phyloP scores from a whole-genome alignment of 2,797 vertebrate species.

The Sebastes minor region DNA sequence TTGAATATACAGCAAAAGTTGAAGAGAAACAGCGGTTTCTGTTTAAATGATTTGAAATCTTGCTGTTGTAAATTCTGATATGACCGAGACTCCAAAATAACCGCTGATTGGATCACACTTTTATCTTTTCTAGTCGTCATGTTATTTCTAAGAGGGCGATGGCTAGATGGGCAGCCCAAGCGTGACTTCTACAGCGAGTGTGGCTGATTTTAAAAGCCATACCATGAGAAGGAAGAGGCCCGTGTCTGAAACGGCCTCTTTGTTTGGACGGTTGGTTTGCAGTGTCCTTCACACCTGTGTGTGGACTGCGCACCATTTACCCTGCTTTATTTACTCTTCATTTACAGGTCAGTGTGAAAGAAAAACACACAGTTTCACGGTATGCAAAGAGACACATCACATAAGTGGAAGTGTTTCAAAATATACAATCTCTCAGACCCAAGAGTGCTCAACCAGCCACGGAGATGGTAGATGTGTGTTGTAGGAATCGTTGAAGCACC shows the following conservation, averaged over 20 bases:
- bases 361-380: conserved; percentile 53
- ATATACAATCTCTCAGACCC: not conserved
- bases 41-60: not conserved
- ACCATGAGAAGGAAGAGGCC: not conserved
- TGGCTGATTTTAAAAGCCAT: not conserved
- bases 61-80: not conserved
- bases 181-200: not conserved
- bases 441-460: not conserved
- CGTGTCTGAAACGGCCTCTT: conserved; percentile 38
- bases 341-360: conserved; percentile 68
- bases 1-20: not conserved
- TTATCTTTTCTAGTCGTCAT: not conserved
- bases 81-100: not conserved
- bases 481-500: not conserved
- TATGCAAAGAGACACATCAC: conserved; percentile 37
- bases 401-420: conserved; percentile 22
- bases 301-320: conserved; percentile 46
- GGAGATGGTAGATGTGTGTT: not conserved
- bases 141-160: not conserved
- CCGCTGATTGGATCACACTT: not conserved
- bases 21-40: not conserved
- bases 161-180: not conserved
- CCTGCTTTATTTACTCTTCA: conserved; percentile 65
- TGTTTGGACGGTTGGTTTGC: conserved; percentile 48
- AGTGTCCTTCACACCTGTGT: conserved; percentile 58